A percentile compares a stretch with the other conserved stretches of the same genome.
phyloP scores from a whole-genome alignment of 2,113 vertebrate genomes.

The Dissostichus mawsoni region DNA sequence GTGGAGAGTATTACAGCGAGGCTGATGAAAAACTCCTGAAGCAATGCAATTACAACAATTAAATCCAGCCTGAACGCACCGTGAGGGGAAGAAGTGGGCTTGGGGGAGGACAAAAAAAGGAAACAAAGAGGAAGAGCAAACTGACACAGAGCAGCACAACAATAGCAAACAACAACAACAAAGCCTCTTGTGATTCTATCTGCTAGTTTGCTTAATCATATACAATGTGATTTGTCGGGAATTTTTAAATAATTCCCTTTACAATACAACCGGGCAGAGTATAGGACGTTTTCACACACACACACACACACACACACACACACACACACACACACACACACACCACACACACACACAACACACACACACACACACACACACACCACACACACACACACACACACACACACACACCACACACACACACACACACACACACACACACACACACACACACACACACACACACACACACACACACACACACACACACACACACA shows the following conservation, averaged over 20 bases:
- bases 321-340: not conserved
- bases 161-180: conserved; percentile 73
- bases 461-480: conserved; percentile 1
- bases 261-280: conserved; percentile 69
- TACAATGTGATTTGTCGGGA: conserved; percentile 79
- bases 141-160: conserved; percentile 45
- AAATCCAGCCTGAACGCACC: conserved; percentile 57
- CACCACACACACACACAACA: not conserved
- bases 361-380: not conserved
- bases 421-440: not conserved
- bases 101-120: not conserved
- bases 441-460: conserved; percentile 2
- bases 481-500: conserved; percentile 1
- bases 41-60: conserved; percentile 75
- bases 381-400: not conserved
- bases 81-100: not conserved
- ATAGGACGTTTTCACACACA: conserved; percentile 43
- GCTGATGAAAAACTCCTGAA: conserved; percentile 53
- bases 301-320: conserved; percentile 2
- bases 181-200: conserved; percentile 71
- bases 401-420: conserved; percentile 1
- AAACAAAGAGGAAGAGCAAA: conserved; percentile 26
- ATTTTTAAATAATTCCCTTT: conserved; percentile 81
- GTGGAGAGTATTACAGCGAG: not conserved
- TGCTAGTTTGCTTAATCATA: conserved; percentile 79